These are phyloP conservation scores for Archips crataeganus DNA, from an alignment of 2,888 invertebrate species.

Conservation along the genomic window DNA sequence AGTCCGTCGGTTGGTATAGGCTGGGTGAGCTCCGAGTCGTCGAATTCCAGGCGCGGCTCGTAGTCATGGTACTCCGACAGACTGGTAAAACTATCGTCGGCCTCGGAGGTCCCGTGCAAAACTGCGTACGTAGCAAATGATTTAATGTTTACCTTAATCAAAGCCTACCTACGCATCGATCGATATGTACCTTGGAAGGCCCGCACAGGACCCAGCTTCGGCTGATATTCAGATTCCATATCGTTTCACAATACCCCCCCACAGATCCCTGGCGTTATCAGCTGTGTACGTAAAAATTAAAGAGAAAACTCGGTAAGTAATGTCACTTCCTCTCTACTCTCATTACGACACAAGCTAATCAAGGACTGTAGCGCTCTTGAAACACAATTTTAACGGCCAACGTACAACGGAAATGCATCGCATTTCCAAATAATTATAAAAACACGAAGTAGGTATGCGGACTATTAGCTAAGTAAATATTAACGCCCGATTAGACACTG, in stretches of 20 bases:
- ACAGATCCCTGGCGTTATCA: constrained; percentile 6
- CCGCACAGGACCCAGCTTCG: constrained; percentile 75
- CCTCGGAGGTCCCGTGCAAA: constrained; percentile 73
- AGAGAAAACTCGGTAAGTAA: constrained; percentile 3
- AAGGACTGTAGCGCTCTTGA: constrained; percentile 18
- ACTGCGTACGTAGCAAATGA: constrained; percentile 57
- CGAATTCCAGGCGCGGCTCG: constrained; percentile 98
- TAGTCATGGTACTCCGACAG: constrained; percentile 96
- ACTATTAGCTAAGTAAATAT: constrained; percentile 32
- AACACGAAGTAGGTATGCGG: constrained; percentile 7
- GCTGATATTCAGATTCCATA: constrained; percentile 77
- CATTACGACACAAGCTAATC: constrained; percentile 12
- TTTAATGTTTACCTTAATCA: constrained; percentile 32
- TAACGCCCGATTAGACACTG: constrained; percentile 32
- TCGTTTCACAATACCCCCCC: background rate
- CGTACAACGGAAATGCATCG: constrained; percentile 27
- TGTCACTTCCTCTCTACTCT: background rate
- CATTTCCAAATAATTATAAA: constrained; percentile 15
- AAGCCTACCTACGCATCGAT: constrained; percentile 21
- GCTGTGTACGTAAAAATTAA: background rate
- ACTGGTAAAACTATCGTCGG: constrained; percentile 94
- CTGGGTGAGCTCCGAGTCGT: constrained; percentile 92
- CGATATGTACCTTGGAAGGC: constrained; percentile 72
- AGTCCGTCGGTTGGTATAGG: constrained; percentile 87
- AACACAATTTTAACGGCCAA: constrained; percentile 14